phyloP scores from a whole-genome alignment of 2,797 vertebrate genomes.

The Pantherophis vulpinus region DNA sequence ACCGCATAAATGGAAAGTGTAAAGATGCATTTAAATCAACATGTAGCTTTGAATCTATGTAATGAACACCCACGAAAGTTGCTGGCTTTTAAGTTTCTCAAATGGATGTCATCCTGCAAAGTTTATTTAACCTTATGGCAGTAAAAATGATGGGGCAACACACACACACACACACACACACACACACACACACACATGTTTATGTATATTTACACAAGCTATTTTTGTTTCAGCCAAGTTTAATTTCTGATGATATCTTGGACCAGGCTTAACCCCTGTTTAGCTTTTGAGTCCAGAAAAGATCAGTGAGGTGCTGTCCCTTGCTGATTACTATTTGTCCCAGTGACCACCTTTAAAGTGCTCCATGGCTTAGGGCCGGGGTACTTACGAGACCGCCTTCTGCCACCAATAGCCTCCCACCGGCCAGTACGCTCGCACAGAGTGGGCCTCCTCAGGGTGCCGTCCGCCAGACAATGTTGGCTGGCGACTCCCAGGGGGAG shows the following conservation, averaged over 20 bases:
- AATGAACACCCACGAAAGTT: slow-evolving; percentile 29
- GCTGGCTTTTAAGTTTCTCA: slow-evolving; percentile 21
- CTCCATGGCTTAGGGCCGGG: too few relatives aligned
- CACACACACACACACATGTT: not conserved
- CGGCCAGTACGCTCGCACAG: too few relatives aligned
- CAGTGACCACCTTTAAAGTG: too few relatives aligned
- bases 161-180: not conserved
- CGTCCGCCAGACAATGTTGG: too few relatives aligned
- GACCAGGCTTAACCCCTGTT: not conserved
- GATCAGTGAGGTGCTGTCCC: not conserved
- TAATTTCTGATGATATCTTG: not conserved
- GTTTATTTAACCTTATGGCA: slow-evolving; percentile 18
- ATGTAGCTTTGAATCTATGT: not conserved
- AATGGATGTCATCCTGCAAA: slow-evolving; percentile 8
- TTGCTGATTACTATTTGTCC: not conserved
- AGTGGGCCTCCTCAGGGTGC: too few relatives aligned
- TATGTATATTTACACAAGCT: not conserved
- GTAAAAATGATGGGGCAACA: not conserved
- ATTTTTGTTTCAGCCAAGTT: not conserved
- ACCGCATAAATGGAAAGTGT: slow-evolving; percentile 19
- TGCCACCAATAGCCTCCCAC: too few relatives aligned
- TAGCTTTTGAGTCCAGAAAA: not conserved
- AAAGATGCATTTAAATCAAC: slow-evolving; percentile 1
- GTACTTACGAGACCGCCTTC: too few relatives aligned
- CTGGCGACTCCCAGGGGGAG: too few relatives aligned